Evolutionary conservation across 2,888 invertebrate genomes (phyloP), one percentile per base, ranked within the genome.

Genomic region (Cataglyphis albicans): DNA sequence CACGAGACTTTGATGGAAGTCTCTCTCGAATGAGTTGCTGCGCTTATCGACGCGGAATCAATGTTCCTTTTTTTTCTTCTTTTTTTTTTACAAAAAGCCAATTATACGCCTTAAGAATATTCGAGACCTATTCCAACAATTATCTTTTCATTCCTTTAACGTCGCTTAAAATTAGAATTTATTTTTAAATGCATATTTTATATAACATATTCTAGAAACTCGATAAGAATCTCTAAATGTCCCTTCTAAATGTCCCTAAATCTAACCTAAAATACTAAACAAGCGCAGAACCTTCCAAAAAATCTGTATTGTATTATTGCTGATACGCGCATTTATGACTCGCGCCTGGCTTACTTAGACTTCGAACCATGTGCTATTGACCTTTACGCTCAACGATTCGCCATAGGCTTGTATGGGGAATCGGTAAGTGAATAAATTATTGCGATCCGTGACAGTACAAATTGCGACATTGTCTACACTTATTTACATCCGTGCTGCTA

Each of bases 331-430:
- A 64, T 82, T 68, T 41, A 85, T 85, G 82, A 84, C 84, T 86
- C 70, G 83, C 76, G 83, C 67, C 64, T 83, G 81, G 72, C 78
- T 52, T 59, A 72, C 78, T 59, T 80, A 72, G 74, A 83, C 85
- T 89, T 84, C 82, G 83, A 86, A 80, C 74, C 78, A 70, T 84
- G 88, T 89, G 89, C 85, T 89, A 88, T 89, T 89, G 89, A 89
- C 86, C 89, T 89, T 89, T 89, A 89, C 88, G 73, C 84, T 89
- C 84, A 81, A 89, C 82, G 84, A 89, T 89, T 89, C 85, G 84
- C 87, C 85, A 89, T 72, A 83, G 81, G 82, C 83, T 76, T 52
- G n/a, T n/a, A 52, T n/a, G n/a, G 2, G 78, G 38, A 74, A 82
- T 89, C 89, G 78, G 48, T 88, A 89, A 89, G 86, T 89, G 83